Evolutionary conservation across 2,113 vertebrate genomes (phyloP), one percentile per base, ranked within the genome.

Genomic region (Ardeotis arabs): DNA sequence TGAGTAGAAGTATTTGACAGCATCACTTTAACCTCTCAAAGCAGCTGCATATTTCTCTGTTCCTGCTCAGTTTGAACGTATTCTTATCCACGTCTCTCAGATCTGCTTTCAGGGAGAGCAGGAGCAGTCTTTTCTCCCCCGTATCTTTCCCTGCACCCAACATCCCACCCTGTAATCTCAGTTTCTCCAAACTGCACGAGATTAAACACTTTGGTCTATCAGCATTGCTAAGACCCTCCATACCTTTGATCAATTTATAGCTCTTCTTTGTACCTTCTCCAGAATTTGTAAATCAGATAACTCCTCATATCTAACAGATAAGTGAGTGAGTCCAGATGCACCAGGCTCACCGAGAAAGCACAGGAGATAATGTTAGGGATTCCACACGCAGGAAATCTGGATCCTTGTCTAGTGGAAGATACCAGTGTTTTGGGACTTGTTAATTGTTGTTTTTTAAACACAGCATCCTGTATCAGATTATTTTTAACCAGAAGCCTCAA

Each of bases 281-380:
- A 62, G 94, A 49, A 75, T 87, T 64, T 75, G 93, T 45, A 73
- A 90, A 94, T 73, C 91, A 73, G 79, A 87, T 87, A 84, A n/a
- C 56, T 77, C 50, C 59, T 56, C 33, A 52, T 82, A 63, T 83
- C 93, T 88, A 85, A 24, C 73, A 89, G 96, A 94, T 95, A 91
- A 95, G 81, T 84, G 95, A 95, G 88, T 44, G 68, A 93, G 89
- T 84, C 93, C 95, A 96, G 95, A 95, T 64, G 93, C 85, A 91
- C 77, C 95, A 96, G 93, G 18, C 87, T 75, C 88, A 16, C 58
- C 72, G 24, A 45, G 84, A 80, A 79, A 89, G 67, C 63, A 21
- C 1, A 10, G 67, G 59, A 96, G 96, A 93, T 74, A 89, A 89
- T 1, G 44, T 20, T n/a, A 23, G 49, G 84, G 92, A 94, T 89